A percentile compares a stretch with the other conserved stretches of the same genome.
These are phyloP conservation scores for Pimpla rufipes DNA, from an alignment of 2,888 invertebrate genomes.

Conservation along the genomic window DNA sequence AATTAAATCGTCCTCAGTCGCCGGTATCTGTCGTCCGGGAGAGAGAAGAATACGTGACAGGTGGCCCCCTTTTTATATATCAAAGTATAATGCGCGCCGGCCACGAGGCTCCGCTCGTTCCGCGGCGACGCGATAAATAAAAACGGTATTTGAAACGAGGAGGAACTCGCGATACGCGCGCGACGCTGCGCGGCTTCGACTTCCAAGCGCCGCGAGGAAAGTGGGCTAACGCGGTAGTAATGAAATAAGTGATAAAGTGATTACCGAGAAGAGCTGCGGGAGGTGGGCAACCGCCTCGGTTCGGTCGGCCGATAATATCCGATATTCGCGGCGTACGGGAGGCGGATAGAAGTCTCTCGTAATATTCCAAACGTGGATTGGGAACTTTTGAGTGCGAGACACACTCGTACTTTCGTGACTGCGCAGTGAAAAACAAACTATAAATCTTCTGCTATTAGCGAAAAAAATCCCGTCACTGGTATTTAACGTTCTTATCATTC, in stretches of 20 bases:
- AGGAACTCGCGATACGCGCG: constrained; percentile 5
- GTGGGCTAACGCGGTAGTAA: constrained; percentile 65
- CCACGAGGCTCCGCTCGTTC: neutral
- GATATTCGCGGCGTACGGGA: neutral
- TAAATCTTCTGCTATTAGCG: too few relatives aligned
- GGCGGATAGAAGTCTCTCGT: neutral
- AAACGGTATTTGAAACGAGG: constrained; percentile 22
- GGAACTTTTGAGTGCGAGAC: too few relatives aligned
- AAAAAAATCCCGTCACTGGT: too few relatives aligned
- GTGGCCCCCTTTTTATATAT: constrained; percentile 52
- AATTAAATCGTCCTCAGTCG: constrained; percentile 54
- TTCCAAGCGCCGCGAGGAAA: constrained; percentile 45
- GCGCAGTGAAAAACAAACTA: too few relatives aligned
- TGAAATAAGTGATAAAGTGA: constrained; percentile 53
- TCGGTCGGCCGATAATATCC: neutral
- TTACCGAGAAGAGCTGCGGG: constrained; percentile 22
- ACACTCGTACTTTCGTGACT: too few relatives aligned
- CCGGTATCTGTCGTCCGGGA: neutral
- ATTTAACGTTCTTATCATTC: too few relatives aligned
- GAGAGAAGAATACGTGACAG: constrained; percentile 44
- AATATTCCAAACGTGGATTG: neutral
- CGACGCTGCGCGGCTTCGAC: constrained; percentile 32
- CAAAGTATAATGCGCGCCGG: constrained; percentile 34
- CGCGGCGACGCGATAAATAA: constrained; percentile 30
- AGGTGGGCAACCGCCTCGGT: neutral